Evolutionary conservation across 2,888 invertebrate species (phyloP).

Genomic region (Mycalesis mineus): DNA sequence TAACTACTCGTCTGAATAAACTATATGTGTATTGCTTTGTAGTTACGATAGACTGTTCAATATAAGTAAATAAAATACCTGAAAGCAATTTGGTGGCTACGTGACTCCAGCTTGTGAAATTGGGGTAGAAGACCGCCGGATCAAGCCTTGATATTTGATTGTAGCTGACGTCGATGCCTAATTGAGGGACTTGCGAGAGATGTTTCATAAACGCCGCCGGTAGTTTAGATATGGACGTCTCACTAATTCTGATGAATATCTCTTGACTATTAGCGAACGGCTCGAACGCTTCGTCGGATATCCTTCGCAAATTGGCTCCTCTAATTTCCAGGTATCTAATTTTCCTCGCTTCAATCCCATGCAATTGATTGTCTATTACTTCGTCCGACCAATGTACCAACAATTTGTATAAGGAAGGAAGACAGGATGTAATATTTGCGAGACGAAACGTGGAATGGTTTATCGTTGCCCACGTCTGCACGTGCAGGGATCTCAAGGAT

Average conservation of each 20-base stretch:
- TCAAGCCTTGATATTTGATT: conserved; percentile 88
- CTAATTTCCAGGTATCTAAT: conserved; percentile 88
- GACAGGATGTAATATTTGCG: conserved; percentile 83
- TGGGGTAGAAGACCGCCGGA: conserved; percentile 91
- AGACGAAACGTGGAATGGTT: conserved; percentile 83
- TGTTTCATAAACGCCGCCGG: conserved; percentile 88
- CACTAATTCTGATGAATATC: conserved; percentile 85
- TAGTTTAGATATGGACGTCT: conserved; percentile 87
- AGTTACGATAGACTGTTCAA: neutral
- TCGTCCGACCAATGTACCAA: conserved; percentile 87
- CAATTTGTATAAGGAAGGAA: conserved; percentile 85
- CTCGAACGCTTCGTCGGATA: conserved; percentile 87
- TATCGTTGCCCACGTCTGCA: conserved; percentile 86
- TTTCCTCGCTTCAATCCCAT: conserved; percentile 87
- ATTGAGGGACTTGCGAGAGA: conserved; percentile 86
- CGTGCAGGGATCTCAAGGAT: conserved; percentile 83
- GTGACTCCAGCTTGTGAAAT: conserved; percentile 91
- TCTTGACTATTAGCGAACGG: conserved; percentile 86
- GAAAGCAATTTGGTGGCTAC: conserved; percentile 91
- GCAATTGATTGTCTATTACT: conserved; percentile 85
- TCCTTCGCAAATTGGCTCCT: conserved; percentile 84
- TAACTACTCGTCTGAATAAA: too few species aligned
- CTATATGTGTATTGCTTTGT: neutral
- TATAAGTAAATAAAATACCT: conserved; percentile 70
- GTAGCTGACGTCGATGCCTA: conserved; percentile 88